Conservation (phyloP, 2,888 invertebrate species). For the Tenthredo notha region DNA sequence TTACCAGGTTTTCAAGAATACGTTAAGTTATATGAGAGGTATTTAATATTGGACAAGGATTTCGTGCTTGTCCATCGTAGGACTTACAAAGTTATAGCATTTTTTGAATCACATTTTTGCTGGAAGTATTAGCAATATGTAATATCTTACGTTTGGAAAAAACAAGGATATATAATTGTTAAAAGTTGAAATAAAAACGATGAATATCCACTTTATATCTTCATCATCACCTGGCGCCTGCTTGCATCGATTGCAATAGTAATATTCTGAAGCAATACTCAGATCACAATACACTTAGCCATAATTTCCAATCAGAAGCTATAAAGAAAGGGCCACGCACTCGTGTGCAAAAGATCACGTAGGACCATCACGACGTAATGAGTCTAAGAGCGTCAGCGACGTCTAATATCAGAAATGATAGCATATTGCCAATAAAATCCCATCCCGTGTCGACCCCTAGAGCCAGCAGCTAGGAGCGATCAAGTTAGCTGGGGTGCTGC, state of each 20-base stretch:
- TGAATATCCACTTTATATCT: background rate
- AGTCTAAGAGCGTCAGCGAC: slow-evolving; percentile 77
- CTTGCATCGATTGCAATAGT: background rate
- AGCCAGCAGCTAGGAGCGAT: slow-evolving; percentile 15
- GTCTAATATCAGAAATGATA: slow-evolving; percentile 78
- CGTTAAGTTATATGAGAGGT: background rate
- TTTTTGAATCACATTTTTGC: background rate
- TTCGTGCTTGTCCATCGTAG: background rate
- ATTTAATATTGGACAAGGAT: background rate
- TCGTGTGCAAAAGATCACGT: slow-evolving; percentile 69
- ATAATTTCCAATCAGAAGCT: slow-evolving; percentile 74
- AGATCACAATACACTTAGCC: slow-evolving; percentile 65
- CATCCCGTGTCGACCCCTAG: slow-evolving; percentile 32
- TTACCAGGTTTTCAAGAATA: background rate
- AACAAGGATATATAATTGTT: background rate
- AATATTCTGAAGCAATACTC: background rate
- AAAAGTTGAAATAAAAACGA: background rate
- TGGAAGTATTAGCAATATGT: background rate
- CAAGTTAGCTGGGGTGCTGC: slow-evolving; percentile 43
- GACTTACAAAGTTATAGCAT: background rate
- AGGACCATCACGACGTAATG: slow-evolving; percentile 73
- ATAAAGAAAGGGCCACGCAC: slow-evolving; percentile 63
- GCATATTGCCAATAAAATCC: slow-evolving; percentile 79
- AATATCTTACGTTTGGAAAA: background rate
- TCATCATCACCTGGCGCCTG: background rate